These are phyloP conservation scores for Drosophila carrolli DNA, from an alignment of 1,140 invertebrate species.

Conservation along the genomic window DNA sequence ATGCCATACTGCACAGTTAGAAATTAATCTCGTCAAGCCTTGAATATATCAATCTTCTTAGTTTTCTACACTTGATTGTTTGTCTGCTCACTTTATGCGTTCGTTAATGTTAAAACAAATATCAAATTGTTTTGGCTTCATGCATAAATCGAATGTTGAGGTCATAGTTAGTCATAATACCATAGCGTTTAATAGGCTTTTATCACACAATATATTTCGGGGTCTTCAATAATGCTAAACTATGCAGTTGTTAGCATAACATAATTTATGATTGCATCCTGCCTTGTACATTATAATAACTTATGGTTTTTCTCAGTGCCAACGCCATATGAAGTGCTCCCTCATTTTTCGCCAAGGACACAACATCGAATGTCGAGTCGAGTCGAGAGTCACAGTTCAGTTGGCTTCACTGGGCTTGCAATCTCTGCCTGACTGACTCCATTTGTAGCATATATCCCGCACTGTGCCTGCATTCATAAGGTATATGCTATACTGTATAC, in stretches of 20 bases:
- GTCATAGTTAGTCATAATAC: no score
- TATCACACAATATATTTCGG: no score
- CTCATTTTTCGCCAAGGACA: constrained; percentile 37
- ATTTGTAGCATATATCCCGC: constrained; percentile 17
- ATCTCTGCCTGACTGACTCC: constrained; percentile 46
- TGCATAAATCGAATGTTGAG: no score
- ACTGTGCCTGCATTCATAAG: constrained; percentile 31
- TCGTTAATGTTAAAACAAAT: no score
- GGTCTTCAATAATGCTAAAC: no score
- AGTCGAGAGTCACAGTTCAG: constrained; percentile 43
- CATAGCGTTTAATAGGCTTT: no score
- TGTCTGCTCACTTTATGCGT: no score
- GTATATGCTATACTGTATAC: background rate
- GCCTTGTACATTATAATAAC: background rate
- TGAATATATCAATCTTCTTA: no score
- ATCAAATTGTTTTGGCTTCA: no score
- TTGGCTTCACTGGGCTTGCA: constrained; percentile 53
- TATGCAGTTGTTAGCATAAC: no score
- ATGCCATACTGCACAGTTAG: background rate
- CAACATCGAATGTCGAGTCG: background rate
- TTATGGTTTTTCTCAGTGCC: background rate
- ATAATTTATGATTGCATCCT: no score
- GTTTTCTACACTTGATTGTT: no score
- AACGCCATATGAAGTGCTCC: constrained; percentile 1
- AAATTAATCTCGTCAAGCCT: background rate